A percentile compares a stretch with the other conserved stretches of the same genome.
Evolutionary conservation across 2,888 invertebrate genomes (phyloP).

Genomic region (Celastrina argiolus): DNA sequence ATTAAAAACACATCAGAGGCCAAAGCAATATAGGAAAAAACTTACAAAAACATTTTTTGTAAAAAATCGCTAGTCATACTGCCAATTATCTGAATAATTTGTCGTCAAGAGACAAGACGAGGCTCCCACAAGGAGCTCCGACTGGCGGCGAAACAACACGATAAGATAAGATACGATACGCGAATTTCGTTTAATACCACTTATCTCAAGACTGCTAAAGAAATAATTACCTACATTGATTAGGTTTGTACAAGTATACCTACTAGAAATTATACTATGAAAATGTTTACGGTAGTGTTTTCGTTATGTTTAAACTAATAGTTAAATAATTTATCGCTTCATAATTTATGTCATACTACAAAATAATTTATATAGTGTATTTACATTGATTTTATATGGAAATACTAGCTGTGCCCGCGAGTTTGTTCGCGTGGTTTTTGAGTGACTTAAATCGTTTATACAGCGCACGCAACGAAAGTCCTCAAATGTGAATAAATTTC

Average conservation of each 20-base stretch:
- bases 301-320: no score
- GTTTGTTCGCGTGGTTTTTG: no score
- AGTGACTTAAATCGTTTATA: no score
- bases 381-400: no score
- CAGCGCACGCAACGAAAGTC: no score
- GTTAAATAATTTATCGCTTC: no score
- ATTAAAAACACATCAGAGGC: neutral
- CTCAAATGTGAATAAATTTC: no score
- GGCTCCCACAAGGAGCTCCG: neutral
- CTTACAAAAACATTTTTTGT: neutral
- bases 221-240: neutral
- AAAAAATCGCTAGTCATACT: neutral
- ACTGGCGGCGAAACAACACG: neutral
- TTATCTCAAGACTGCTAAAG: neutral
- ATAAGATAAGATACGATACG: slow-evolving; percentile 3
- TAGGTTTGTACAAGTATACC: neutral
- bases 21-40: neutral
- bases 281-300: neutral
- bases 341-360: no score
- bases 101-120: neutral
- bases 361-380: no score
- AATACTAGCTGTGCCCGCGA: no score
- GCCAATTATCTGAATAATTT: neutral
- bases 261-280: neutral
- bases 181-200: neutral